Evolutionary conservation across 2,888 invertebrate species (phyloP), one percentile per base, ranked within the genome.

Genomic region (Stenodera caucasica): DNA sequence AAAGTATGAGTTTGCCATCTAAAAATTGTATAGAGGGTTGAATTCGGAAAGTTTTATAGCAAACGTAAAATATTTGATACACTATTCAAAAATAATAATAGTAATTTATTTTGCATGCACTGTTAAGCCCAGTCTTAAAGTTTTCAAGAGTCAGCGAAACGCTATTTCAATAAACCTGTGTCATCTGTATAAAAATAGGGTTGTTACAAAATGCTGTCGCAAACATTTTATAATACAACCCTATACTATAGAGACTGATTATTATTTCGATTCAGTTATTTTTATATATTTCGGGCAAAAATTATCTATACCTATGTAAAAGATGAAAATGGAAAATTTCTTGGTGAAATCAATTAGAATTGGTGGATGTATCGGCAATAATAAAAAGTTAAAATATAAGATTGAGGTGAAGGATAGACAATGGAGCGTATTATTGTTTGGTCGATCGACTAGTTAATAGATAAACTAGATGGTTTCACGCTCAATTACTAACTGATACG

Each of bases 401-500:
- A 63, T 59, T 54, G 70, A 72, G 67, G 68, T 68, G 68, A 72
- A 66, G 68, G 71, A 75, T 75, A 76, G 77, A 78, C 77, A 77
- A 77, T 78, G 70, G 71, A 70, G 71, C 67, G 70, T 71, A 74
- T 76, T 77, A 75, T 76, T 73, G 72, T 71, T 68, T 72, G 74
- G 70, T 73, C 75, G 74, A 75, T 72, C 75, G 75, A 77, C 75
- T 75, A 75, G 77, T 77, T 79, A 80, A 80, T 79, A 79, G 80
- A 77, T 80, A 80, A 80, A 80, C 78, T 78, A 78, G 76, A 80
- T 77, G 77, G 79, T 79, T 80, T 80, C 79, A 80, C 77, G 79
- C 75, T 79, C 80, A 79, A 80, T 80, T 78, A 78, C 72, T 73
- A 69, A 56, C 73, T 74, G 78, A 79, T 78, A 78, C 74, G 77